Evolutionary conservation across 2,888 invertebrate species (phyloP).

Genomic region (Cactoblastis cactorum): DNA sequence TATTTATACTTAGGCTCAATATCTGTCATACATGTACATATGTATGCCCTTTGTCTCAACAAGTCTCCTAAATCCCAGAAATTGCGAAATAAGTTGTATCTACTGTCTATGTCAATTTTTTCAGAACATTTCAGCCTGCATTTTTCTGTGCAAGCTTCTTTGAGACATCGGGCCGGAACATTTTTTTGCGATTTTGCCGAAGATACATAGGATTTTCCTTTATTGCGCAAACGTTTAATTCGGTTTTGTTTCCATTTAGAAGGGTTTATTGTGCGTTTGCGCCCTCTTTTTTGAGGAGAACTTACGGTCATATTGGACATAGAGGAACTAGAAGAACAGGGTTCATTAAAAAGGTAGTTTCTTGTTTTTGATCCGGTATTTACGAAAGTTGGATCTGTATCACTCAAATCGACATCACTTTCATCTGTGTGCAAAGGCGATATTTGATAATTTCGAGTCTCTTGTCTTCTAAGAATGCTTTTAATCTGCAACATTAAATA

Average conservation of each 20-base stretch:
- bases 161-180: neutral
- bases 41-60: neutral
- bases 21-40: neutral
- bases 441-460: neutral
- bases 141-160: neutral
- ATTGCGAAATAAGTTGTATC: neutral
- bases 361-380: too few species aligned
- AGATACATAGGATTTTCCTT: neutral
- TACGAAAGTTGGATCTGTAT: neutral
- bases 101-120: neutral
- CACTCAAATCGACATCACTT: neutral
- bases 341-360: too few species aligned
- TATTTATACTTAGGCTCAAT: neutral
- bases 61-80: neutral
- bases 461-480: too few species aligned
- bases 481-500: too few species aligned
- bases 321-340: too few species aligned
- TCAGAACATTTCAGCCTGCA: neutral
- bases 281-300: neutral
- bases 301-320: neutral
- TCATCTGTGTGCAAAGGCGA: neutral
- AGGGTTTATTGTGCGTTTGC: neutral
- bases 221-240: neutral
- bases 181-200: neutral
- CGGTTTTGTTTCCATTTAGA: neutral